These are phyloP conservation scores for Hippocampus guttulatus DNA, from an alignment of 2,113 vertebrate genomes.

Conservation along the genomic window DNA sequence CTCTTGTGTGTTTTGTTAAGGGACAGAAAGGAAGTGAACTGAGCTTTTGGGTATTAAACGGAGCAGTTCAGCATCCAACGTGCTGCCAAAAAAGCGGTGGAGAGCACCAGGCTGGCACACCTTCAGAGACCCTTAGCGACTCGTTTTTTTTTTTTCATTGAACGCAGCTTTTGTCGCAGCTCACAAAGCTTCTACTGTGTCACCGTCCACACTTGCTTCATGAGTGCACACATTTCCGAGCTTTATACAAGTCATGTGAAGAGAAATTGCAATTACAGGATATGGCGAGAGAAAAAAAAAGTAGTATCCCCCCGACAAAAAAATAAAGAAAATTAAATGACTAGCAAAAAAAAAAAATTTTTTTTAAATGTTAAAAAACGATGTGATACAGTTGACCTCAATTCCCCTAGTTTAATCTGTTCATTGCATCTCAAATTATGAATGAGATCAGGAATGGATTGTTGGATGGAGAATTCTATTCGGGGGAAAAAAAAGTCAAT, in stretches of 20 bases:
- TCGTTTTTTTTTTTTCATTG: background rate
- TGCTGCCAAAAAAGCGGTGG: background rate
- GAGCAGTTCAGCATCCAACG: background rate
- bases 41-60: background rate
- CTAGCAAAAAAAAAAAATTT: no score
- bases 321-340: no score
- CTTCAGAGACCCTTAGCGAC: background rate
- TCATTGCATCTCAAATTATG: no score
- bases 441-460: no score
- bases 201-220: conserved; percentile 26
- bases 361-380: no score
- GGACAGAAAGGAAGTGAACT: background rate
- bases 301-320: no score
- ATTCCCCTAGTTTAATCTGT: no score
- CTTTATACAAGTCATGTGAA: conserved; percentile 38
- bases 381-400: no score
- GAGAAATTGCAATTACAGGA: background rate
- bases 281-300: no score
- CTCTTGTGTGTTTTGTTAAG: background rate
- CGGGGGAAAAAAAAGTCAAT: no score
- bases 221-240: conserved; percentile 31
- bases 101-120: background rate
- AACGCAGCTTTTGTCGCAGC: background rate
- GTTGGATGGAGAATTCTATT: no score
- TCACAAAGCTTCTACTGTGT: conserved; percentile 55